Base-by-base conservation (phyloP, 1,140 invertebrate genomes). In the Panagrolaimus sp. region DNA sequence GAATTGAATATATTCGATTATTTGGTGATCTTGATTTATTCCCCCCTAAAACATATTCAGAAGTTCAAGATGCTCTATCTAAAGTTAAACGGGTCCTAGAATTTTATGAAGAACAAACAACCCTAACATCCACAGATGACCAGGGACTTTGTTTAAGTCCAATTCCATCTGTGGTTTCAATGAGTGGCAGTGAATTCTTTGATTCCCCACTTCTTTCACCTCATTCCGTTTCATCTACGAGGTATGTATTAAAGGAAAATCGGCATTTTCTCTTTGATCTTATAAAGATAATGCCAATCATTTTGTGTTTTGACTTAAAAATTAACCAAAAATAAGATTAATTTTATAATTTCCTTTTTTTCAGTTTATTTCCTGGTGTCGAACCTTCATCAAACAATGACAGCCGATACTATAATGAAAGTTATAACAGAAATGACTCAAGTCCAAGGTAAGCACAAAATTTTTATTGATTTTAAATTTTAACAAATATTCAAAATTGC, bases 21-120 rank as follows among this genome's bases (percentile, higher is more conserved):
- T 75, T 75, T 47, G 70, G 63, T 15, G 62, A 66, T 6, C 47
- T 75, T 17, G 63, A 75, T 38, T 65, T 75, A 12, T 46, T 58
- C 17, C 67, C 70, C 0, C 73, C 73, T 0, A 68, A 68, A 32
- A 44, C 43, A 7, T 70, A 66, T n/a, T 44, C 44, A 0, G 73
- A 75, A 26, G 73, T 75, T 15, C 55, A 26, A 0, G 46, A 43
- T 1, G 62, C 68, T 8, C 43, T 72, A 32, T 46, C 62, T 46
- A 65, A 67, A 45, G 70, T 74, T 21, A 28, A 69, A n/a, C 21
- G 21, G 43, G 68, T 44, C 3, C 43, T 69, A n/a, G 43, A 17
- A 14, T 69, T 69, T n/a, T 69, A 43, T 17, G 68, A 69, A 38
- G 28, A 69, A 15, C 68, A 69, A 64, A 69, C 68, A 5, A 14